Conservation (phyloP, 2,797 vertebrate species). For the Sebastes paucispinis region DNA sequence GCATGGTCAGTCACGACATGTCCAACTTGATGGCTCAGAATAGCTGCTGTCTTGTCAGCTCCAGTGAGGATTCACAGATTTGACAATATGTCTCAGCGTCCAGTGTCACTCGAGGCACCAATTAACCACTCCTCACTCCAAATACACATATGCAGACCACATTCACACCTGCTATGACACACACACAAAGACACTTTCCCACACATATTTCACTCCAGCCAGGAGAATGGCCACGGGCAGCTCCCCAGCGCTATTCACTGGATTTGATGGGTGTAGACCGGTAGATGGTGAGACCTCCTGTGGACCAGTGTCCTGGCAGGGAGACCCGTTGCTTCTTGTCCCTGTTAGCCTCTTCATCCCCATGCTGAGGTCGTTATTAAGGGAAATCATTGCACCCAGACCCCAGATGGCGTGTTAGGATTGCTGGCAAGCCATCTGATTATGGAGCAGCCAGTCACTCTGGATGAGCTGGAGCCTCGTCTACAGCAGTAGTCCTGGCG, state of each 20-base stretch:
- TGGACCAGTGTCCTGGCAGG: slow-evolving; percentile 50
- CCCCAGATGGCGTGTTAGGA: slow-evolving; percentile 66
- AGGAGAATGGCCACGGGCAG: slow-evolving; percentile 34
- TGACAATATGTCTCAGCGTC: slow-evolving; percentile 34
- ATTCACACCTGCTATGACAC: slow-evolving; percentile 41
- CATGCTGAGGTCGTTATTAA: slow-evolving; percentile 66
- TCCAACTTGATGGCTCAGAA: slow-evolving; percentile 48
- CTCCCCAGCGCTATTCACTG: slow-evolving; percentile 36
- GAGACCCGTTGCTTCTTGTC: slow-evolving; percentile 36
- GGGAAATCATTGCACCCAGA: slow-evolving; percentile 64
- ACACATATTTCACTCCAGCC: slow-evolving; percentile 8
- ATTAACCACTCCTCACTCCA: slow-evolving; percentile 49
- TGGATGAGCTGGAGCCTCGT: slow-evolving; percentile 36
- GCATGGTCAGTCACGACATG: slow-evolving; percentile 30
- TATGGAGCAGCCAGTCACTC: slow-evolving; percentile 21
- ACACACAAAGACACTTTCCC: background rate
- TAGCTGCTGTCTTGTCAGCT: slow-evolving; percentile 51
- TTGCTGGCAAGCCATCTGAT: slow-evolving; percentile 45
- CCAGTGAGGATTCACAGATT: slow-evolving; percentile 48
- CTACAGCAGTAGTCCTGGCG: slow-evolving; percentile 6
- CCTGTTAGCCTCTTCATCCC: slow-evolving; percentile 59
- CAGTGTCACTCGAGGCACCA: slow-evolving; percentile 50
- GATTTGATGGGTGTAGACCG: slow-evolving; percentile 46
- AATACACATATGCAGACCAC: slow-evolving; percentile 24
- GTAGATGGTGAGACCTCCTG: slow-evolving; percentile 37